phyloP scores from a whole-genome alignment of 2,888 invertebrate genomes.

The Plagiodera versicolora region DNA sequence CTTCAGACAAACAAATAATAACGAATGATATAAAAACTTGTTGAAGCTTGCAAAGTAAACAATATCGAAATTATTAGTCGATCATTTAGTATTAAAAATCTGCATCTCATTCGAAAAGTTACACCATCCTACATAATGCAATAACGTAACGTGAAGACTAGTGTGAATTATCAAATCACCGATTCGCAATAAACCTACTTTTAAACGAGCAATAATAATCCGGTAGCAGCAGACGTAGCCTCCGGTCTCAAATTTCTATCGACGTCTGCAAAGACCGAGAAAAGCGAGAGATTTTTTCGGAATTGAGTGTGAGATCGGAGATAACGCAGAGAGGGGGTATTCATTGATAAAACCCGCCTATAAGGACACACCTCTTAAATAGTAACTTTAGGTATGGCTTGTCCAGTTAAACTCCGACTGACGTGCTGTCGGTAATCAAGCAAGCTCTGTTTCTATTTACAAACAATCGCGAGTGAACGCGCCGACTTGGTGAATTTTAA shows the following conservation, averaged over 20 bases:
- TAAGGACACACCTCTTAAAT: constrained; percentile 35
- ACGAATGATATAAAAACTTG: too few species aligned
- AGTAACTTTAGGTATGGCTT: constrained; percentile 33
- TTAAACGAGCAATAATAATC: neutral
- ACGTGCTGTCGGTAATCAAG: constrained; percentile 30
- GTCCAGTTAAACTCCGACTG: constrained; percentile 35
- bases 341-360: constrained; percentile 36
- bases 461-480: constrained; percentile 25
- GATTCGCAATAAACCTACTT: constrained; percentile 8
- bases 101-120: neutral
- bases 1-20: too few species aligned
- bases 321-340: constrained; percentile 17
- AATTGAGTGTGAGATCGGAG: constrained; percentile 16
- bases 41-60: too few species aligned
- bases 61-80: too few species aligned
- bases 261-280: constrained; percentile 3
- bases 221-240: neutral
- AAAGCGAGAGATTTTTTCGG: constrained; percentile 17
- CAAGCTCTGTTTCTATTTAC: constrained; percentile 28
- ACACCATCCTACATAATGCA: neutral
- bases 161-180: neutral
- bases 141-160: neutral
- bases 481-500: constrained; percentile 18
- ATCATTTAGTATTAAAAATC: neutral
- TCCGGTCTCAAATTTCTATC: constrained; percentile 12